phyloP scores from a whole-genome alignment of 2,888 invertebrate species.

The Mythimna albipuncta region DNA sequence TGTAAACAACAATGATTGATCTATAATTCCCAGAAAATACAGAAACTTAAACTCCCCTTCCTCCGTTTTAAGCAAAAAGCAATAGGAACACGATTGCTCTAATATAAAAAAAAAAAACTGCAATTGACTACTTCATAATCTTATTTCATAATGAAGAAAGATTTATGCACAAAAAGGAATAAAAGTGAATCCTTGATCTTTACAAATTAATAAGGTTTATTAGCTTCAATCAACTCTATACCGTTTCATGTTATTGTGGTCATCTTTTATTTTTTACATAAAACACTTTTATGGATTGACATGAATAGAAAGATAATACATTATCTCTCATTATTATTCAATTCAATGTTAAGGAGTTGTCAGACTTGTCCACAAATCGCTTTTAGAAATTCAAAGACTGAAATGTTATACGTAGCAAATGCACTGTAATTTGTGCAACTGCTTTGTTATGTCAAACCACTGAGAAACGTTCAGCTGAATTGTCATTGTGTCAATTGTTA shows the following conservation, averaged over 20 bases:
- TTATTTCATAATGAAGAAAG: neutral
- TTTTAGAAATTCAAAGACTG: neutral
- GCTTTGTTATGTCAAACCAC: too few relatives aligned
- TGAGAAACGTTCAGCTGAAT: too few relatives aligned
- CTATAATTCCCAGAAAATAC: neutral
- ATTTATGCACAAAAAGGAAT: conserved; percentile 26
- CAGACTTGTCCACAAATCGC: conserved; percentile 9
- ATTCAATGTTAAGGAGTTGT: conserved; percentile 36
- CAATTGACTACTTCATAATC: neutral
- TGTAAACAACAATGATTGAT: neutral
- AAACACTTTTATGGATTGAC: conserved; percentile 49
- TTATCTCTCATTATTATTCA: conserved; percentile 43
- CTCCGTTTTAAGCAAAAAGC: neutral
- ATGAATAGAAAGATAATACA: conserved; percentile 42
- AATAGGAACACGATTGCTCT: neutral
- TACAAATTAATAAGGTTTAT: conserved; percentile 28
- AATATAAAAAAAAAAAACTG: neutral
- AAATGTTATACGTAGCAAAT: too few relatives aligned
- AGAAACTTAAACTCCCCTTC: neutral
- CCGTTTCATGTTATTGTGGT: conserved; percentile 40
- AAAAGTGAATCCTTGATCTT: conserved; percentile 22
- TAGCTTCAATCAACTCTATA: conserved; percentile 39
- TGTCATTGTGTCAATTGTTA: too few relatives aligned
- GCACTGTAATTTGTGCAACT: too few relatives aligned
- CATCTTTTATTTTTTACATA: conserved; percentile 53